Base-by-base conservation (phyloP, 92 coral and sea anemone species). In the Zoanthus solanderi region DNA sequence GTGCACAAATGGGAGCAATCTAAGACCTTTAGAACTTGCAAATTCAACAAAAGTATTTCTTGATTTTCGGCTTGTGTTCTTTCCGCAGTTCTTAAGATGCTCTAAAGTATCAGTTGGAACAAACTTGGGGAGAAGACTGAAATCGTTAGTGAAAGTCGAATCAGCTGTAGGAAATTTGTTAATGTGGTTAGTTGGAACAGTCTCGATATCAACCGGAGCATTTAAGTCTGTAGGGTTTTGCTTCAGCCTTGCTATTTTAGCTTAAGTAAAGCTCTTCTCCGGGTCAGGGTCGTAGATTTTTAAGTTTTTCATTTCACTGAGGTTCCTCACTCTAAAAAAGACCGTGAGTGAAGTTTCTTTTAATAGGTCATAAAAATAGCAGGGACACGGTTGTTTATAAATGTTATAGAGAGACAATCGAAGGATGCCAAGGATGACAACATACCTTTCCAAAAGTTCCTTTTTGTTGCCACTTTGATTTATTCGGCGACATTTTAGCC, bases 1-100 rank as follows among this genome's bases (percentile, higher is more conserved):
- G 75, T 92, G 93, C 73, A 92, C 93, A 47, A 92, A 87, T 87
- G 90, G 89, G 58, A 90, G 29, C 83, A 92, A 57, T 75, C 88
- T 74, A 54, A 92, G 87, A 16, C 92, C 72, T 92, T 92, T 37
- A 58, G 90, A 71, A 81, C 95, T 92, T 75, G 92, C 90, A 78
- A 92, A 71, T 46, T 89, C 95, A 42, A 72, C 92, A 72, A 89
- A 18, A 48, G 92, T 58, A 58, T 58, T 58, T 58, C 65, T 58
- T 58, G 65, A 58, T 58, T 58, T 58, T 58, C 65, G 65, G 65
- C 65, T 58, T 58, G 65, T 58, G 65, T 58, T 58, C 65, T 58
- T 58, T 58, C 66, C 66, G 66, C 66, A 58, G 66, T 58, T 58
- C 66, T 58, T 58, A 58, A 58, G 66, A 58, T 58, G 66, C 66